A percentile compares a stretch with the other conserved stretches of the same genome.
Evolutionary conservation across 2,888 invertebrate genomes (phyloP).

Genomic region (Tetranychus piercei): DNA sequence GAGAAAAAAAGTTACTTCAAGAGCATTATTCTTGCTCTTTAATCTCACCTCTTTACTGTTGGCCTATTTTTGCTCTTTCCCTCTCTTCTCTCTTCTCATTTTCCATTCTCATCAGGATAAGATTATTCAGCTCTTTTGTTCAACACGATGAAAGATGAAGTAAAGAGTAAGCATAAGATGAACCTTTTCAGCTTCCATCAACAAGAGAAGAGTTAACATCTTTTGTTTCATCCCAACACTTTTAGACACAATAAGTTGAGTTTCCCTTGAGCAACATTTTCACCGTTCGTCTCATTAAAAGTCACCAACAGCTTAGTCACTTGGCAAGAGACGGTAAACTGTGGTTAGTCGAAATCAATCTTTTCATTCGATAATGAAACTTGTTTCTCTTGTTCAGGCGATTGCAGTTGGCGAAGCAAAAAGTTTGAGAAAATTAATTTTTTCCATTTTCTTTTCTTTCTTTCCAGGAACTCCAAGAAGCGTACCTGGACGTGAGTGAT

Average conservation of each 20-base stretch:
- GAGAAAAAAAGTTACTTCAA: no score
- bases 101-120: not conserved
- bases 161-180: no score
- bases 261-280: not conserved
- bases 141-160: not conserved
- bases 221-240: not conserved
- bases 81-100: not conserved
- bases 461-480: slow-evolving; percentile 69
- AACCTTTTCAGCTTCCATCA: no score
- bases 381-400: no score
- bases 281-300: no score
- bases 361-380: no score
- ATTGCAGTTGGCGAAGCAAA: no score
- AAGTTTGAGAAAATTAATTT: slow-evolving; percentile 10
- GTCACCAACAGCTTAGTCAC: no score
- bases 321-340: no score
- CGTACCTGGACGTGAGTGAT: slow-evolving; percentile 69
- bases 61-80: not conserved
- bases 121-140: not conserved
- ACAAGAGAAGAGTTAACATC: no score
- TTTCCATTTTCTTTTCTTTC: not conserved
- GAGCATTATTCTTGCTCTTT: no score
- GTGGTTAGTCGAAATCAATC: no score
- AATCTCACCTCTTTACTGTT: not conserved
- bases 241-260: not conserved